Percentiles rank a stretch among this genome's conserved stretches.
Conservation (phyloP, 2,113 vertebrate species). For the Jacana jacana region DNA sequence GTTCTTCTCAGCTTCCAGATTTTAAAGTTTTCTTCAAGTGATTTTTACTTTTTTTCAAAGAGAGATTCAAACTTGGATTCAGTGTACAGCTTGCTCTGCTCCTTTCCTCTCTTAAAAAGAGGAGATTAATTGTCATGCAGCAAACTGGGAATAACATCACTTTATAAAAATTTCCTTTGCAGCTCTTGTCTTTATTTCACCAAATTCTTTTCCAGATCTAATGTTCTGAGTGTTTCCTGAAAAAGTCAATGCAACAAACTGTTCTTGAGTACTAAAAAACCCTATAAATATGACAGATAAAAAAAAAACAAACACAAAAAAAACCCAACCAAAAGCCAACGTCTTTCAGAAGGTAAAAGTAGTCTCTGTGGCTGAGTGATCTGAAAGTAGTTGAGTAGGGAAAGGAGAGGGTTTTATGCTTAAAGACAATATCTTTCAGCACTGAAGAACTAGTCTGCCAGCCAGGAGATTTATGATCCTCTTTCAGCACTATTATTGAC, state of each 20-base stretch:
- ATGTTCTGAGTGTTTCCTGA: neutral
- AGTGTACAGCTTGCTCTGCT: neutral
- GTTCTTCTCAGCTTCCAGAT: slow-evolving; percentile 5
- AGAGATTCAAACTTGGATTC: neutral
- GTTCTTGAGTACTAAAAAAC: neutral
- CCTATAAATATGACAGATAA: neutral
- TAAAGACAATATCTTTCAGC: neutral
- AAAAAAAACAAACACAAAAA: neutral
- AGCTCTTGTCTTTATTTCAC: slow-evolving; percentile 24
- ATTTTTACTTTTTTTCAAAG: neutral
- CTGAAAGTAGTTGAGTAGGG: neutral
- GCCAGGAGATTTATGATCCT: neutral
- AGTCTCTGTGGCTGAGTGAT: neutral
- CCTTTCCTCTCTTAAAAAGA: slow-evolving; percentile 13
- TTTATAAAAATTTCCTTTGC: slow-evolving; percentile 51
- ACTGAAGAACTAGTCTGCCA: neutral
- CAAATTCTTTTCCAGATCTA: slow-evolving; percentile 37
- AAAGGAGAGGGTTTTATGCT: neutral
- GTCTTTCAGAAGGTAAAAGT: neutral
- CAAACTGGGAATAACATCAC: slow-evolving; percentile 60
- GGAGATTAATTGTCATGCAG: slow-evolving; percentile 28
- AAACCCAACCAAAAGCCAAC: no score
- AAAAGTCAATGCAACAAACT: neutral
- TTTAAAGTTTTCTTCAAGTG: slow-evolving; percentile 18
- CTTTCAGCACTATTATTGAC: neutral